Conservation (phyloP, 2,113 vertebrate species). For the Orcinus orca region DNA sequence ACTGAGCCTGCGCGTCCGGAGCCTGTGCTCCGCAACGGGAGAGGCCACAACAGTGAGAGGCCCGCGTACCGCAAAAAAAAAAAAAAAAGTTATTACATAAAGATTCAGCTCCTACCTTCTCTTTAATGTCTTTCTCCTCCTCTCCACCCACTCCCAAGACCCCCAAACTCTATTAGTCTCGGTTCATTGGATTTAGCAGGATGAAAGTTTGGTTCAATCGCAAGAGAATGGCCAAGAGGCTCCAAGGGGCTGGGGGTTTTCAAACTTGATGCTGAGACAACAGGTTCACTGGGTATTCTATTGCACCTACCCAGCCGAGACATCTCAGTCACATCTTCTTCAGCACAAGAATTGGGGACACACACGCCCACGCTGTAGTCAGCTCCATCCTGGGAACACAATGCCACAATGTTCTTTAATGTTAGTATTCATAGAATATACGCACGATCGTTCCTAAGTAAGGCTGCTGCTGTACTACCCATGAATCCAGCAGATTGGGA, state of each 20-base stretch:
- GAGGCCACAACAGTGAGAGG: too few relatives aligned
- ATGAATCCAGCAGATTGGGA: not conserved
- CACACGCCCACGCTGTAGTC: constrained; percentile 88
- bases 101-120: not conserved
- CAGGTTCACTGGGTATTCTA: not conserved
- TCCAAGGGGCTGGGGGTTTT: not conserved
- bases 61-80: too few relatives aligned
- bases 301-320: constrained; percentile 81
- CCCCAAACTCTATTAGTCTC: not conserved
- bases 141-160: not conserved
- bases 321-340: constrained; percentile 84
- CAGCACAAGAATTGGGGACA: constrained; percentile 87
- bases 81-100: not conserved
- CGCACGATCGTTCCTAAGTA: not conserved
- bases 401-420: not conserved
- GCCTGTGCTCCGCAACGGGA: too few relatives aligned
- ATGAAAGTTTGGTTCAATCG: not conserved
- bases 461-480: not conserved
- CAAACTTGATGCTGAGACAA: not conserved
- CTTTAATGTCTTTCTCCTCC: not conserved
- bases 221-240: not conserved
- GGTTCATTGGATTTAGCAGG: not conserved
- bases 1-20: too few relatives aligned
- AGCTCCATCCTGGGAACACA: constrained; percentile 77
- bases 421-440: not conserved